phyloP scores from a whole-genome alignment of 2,113 vertebrate species.

The Pelecanus crispus region DNA sequence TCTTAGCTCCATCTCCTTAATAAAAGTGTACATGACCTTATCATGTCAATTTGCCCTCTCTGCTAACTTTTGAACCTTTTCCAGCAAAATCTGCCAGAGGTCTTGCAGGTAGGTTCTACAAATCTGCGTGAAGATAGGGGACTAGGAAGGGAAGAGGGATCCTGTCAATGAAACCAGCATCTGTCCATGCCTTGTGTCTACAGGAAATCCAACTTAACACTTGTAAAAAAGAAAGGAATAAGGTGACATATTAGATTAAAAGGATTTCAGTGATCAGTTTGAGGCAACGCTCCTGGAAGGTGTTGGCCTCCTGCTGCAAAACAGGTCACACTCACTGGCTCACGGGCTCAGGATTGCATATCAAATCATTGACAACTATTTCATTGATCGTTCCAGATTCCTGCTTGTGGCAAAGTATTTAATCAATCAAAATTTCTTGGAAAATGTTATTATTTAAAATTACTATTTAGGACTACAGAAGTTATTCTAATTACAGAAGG shows the following conservation, averaged over 20 bases:
- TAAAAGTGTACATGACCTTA: background rate
- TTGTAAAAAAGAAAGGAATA: background rate
- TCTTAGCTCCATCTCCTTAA: background rate
- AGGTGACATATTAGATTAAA: background rate
- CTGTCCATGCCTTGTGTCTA: background rate
- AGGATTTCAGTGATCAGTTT: background rate
- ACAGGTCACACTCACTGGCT: background rate
- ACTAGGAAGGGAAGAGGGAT: background rate
- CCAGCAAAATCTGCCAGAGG: background rate
- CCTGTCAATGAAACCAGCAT: background rate
- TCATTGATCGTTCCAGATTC: background rate
- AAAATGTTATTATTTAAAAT: background rate
- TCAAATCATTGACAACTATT: background rate
- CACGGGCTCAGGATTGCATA: background rate
- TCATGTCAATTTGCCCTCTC: background rate
- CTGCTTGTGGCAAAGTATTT: background rate
- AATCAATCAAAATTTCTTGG: background rate
- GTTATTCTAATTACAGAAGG: background rate
- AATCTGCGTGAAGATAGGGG: background rate
- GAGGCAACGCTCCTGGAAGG: background rate
- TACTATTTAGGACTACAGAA: background rate
- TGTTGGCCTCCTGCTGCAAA: rapidly evolving
- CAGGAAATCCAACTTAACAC: background rate
- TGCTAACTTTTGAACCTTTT: background rate
- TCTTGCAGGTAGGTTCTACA: background rate